phyloP scores from a whole-genome alignment of 2,797 vertebrate genomes.

The Sebastes vulpes region DNA sequence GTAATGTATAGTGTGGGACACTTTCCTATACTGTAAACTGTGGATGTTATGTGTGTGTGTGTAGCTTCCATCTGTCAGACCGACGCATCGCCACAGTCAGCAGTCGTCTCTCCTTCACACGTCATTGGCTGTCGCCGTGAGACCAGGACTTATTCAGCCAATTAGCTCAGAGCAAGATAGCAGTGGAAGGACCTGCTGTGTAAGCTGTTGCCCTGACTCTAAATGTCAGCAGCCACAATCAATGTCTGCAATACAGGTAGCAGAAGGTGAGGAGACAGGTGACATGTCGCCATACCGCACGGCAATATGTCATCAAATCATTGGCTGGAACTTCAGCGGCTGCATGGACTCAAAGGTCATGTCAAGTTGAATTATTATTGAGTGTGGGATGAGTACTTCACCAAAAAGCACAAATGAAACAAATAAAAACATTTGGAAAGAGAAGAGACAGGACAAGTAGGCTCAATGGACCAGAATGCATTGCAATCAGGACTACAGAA shows the following conservation, averaged over 20 bases:
- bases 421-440: not conserved
- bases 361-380: not conserved
- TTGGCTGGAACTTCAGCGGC: not conserved
- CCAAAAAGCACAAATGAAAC: not conserved
- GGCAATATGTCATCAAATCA: not conserved
- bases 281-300: not conserved
- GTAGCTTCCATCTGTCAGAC: slow-evolving; percentile 34
- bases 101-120: slow-evolving; percentile 42
- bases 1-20: too few species aligned
- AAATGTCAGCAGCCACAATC: slow-evolving; percentile 41
- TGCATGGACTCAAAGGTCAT: not conserved
- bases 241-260: not conserved
- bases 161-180: slow-evolving; percentile 37
- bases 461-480: not conserved
- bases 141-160: slow-evolving; percentile 55
- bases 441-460: not conserved
- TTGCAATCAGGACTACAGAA: not conserved
- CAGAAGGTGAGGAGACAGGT: not conserved
- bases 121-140: slow-evolving; percentile 40
- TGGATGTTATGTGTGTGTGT: not conserved
- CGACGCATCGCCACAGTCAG: slow-evolving; percentile 24
- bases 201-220: slow-evolving; percentile 20
- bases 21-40: not conserved
- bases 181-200: slow-evolving; percentile 16
- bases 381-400: not conserved